A percentile compares a stretch with the other conserved stretches of the same genome.
These are phyloP conservation scores for Ovibos moschatus DNA, from an alignment of 2,113 vertebrate species.

Conservation along the genomic window DNA sequence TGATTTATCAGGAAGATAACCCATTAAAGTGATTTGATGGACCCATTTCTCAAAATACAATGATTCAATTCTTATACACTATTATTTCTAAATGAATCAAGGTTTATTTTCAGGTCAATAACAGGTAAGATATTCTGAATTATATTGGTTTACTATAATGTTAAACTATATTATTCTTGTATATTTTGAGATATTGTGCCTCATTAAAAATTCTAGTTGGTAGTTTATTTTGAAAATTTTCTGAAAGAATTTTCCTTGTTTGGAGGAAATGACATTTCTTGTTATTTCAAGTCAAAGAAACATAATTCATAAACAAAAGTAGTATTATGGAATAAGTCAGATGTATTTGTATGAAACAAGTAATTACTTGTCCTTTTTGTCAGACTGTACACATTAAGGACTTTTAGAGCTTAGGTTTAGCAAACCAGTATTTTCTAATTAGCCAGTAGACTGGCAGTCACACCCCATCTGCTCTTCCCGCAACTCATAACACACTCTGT, in stretches of 20 bases:
- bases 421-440: conserved; percentile 26
- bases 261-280: background rate
- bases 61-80: background rate
- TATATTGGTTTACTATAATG: background rate
- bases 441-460: background rate
- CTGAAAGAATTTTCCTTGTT: background rate
- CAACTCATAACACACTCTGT: background rate
- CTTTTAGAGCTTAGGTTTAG: conserved; percentile 1
- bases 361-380: background rate
- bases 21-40: background rate
- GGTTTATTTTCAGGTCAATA: background rate
- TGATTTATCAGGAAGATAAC: background rate
- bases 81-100: background rate
- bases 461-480: background rate
- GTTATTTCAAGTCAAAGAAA: conserved; percentile 1
- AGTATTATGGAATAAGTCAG: background rate
- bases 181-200: background rate
- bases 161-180: background rate
- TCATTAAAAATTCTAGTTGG: background rate
- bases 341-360: background rate
- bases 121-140: background rate
- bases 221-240: conserved; percentile 13
- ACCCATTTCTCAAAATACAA: background rate
- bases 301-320: conserved; percentile 25
- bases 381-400: background rate